Base-by-base conservation (phyloP, 2,888 invertebrate species). In the Ashinkailepas kermadecensis region DNA sequence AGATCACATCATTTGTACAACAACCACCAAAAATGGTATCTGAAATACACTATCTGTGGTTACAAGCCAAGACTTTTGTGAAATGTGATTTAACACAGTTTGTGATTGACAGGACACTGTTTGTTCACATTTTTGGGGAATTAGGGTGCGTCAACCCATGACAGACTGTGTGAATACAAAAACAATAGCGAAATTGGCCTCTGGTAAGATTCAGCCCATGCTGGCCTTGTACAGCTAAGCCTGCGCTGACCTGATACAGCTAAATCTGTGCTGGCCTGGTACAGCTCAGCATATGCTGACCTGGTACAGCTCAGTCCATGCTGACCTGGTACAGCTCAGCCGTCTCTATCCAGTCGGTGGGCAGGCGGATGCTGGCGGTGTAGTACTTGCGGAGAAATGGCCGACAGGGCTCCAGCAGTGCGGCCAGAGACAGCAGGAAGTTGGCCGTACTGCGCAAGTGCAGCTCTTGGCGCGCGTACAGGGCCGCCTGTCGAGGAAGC, bases 311-410 rank as follows among this genome's bases (percentile, higher is more conserved):
- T 62, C 62, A 18, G 13, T 62, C 62, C 1, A 23, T 23, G n/a
- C 70, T 21, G 21, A 88, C 88, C 86, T 86, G 86, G 84, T 87
- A 88, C 58, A 87, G 85, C 82, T 88, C 88, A 59, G 88, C 88
- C 23, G 89, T 88, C 84, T 88, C 88, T 59, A 88, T 87, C 89
- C 89, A 89, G 85, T 89, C 89, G 7, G 88, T 87, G n/a, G 89
- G 89, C 81, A 89, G 85, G 81, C 85, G 84, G 78, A 89, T 86
- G 21, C 86, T 84, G 12, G 85, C 82, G 81, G 83, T 84, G 85
- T 86, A 89, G 84, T 89, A 89, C 83, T 87, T 88, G 83, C 85
- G 86, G 81, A 89, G 84, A 84, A 85, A 88, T 7, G 86, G 86
- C 13, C 88, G 85, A 83, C 88, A 88, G 9, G 85, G 80, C 9